A percentile compares a stretch with the other conserved stretches of the same genome.
Conservation (phyloP, 2,888 invertebrate species). For the Craniophora ligustri region DNA sequence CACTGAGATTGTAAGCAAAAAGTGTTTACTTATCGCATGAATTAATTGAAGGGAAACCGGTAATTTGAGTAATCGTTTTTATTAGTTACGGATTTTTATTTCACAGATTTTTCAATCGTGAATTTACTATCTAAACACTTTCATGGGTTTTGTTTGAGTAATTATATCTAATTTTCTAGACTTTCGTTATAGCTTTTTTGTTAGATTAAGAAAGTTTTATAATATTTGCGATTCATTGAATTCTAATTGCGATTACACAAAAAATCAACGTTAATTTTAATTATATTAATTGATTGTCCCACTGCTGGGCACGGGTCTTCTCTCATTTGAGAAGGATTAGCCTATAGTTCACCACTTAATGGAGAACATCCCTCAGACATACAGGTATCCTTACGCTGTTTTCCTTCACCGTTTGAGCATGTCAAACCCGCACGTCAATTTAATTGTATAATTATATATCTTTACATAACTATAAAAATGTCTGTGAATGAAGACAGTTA, state of each 20-base stretch:
- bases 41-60: constrained; percentile 36
- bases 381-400: too few relatives aligned
- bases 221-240: background rate
- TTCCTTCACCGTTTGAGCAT: too few relatives aligned
- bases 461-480: background rate
- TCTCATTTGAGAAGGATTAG: too few relatives aligned
- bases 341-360: too few relatives aligned
- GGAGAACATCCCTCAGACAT: too few relatives aligned
- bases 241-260: background rate
- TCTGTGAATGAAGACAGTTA: background rate
- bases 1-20: constrained; percentile 6
- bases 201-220: background rate
- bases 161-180: background rate
- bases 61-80: constrained; percentile 29
- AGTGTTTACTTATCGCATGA: constrained; percentile 5
- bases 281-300: too few relatives aligned
- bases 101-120: constrained; percentile 15
- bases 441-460: too few relatives aligned
- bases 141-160: background rate
- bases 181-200: background rate
- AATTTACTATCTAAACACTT: constrained; percentile 17
- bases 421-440: too few relatives aligned
- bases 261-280: too few relatives aligned
- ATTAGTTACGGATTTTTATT: constrained; percentile 1
- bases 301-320: too few relatives aligned